These are phyloP conservation scores for Phocides pigmalion DNA, from an alignment of 1,140 invertebrate species.

Conservation along the genomic window DNA sequence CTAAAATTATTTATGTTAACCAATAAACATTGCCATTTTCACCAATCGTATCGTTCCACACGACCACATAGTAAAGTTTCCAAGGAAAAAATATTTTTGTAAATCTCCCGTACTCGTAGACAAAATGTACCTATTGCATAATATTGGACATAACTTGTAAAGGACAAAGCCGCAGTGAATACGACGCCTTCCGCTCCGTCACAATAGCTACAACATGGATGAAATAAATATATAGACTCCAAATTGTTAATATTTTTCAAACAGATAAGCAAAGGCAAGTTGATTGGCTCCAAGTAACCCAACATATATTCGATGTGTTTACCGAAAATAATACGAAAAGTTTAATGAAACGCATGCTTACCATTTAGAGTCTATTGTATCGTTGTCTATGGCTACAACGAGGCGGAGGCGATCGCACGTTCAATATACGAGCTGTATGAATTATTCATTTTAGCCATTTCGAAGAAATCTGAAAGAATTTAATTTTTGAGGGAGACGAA, in stretches of 20 bases:
- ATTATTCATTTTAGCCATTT: slow-evolving; percentile 48
- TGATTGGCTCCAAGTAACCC: no score
- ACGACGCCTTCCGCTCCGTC: slow-evolving; percentile 36
- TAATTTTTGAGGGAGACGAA: slow-evolving; percentile 23
- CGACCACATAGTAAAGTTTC: background rate
- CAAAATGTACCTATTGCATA: slow-evolving; percentile 31
- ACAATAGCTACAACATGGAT: slow-evolving; percentile 36
- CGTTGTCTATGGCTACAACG: no score
- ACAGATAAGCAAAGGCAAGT: no score
- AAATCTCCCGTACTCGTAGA: background rate
- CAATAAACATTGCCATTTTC: no score
- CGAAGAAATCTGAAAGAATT: slow-evolving; percentile 37
- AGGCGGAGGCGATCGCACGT: slow-evolving; percentile 42
- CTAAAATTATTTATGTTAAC: no score
- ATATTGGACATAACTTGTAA: slow-evolving; percentile 30
- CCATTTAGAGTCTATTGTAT: no score
- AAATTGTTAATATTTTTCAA: no score
- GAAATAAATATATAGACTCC: no score
- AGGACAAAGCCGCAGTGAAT: slow-evolving; percentile 46
- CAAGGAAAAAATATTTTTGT: background rate
- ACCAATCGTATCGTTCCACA: no score
- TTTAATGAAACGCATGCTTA: no score
- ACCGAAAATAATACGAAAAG: no score
- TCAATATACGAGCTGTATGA: slow-evolving; percentile 45
- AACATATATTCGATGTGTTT: no score